Conservation (phyloP, 2,797 vertebrate genomes). For the Micrastur ruficollis region DNA sequence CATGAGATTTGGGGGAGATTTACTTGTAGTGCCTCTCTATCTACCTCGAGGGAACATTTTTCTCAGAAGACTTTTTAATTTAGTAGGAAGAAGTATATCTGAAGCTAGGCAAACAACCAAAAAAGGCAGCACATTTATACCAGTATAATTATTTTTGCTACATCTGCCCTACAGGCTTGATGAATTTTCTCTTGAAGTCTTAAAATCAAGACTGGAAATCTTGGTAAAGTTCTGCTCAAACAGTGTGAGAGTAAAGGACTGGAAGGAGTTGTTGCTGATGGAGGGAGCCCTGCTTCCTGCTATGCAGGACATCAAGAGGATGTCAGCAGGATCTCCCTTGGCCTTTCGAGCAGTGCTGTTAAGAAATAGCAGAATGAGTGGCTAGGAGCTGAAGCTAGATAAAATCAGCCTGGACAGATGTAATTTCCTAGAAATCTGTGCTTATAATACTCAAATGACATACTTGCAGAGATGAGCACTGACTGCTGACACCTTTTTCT, state of each 20-base stretch:
- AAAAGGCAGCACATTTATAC: constrained; percentile 5
- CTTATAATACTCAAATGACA: neutral
- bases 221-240: neutral
- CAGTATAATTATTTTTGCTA: constrained; percentile 6
- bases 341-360: neutral
- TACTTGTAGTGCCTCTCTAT: neutral
- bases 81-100: neutral
- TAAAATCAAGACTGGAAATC: neutral
- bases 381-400: neutral
- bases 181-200: constrained; percentile 4
- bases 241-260: neutral
- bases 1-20: constrained; percentile 7
- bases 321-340: neutral
- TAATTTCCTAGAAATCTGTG: neutral
- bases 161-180: neutral
- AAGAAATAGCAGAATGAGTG: neutral
- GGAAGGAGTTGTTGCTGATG: neutral
- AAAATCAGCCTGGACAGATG: neutral
- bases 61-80: neutral
- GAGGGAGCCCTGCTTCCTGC: neutral
- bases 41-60: neutral
- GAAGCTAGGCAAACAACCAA: neutral
- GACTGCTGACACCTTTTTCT: neutral
- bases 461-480: neutral
- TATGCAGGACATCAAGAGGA: neutral